Conservation (phyloP, 2,113 vertebrate species). For the Gobio gobio region DNA sequence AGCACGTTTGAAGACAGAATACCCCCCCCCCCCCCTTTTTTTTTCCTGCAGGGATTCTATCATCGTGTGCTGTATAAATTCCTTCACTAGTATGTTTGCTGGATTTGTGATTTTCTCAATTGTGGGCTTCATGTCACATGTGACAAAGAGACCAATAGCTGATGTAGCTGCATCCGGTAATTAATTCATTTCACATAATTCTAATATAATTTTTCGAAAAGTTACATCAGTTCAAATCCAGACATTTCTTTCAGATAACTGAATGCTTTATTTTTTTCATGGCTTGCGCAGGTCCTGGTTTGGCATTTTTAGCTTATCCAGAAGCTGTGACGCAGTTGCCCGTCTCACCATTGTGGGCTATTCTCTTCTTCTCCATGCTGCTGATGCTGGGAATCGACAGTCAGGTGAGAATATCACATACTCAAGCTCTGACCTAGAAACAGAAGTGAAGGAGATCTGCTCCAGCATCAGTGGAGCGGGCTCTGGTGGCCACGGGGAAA, state of each 20-base stretch:
- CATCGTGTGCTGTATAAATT: constrained; percentile 98
- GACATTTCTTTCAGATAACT: not conserved
- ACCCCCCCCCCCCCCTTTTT: constrained; percentile 36
- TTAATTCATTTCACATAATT: not conserved
- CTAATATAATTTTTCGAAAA: not conserved
- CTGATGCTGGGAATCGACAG: constrained; percentile 99
- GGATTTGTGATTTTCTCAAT: constrained; percentile 99
- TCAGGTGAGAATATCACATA: constrained; percentile 83
- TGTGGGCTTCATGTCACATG: constrained; percentile 97
- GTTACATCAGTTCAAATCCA: not conserved
- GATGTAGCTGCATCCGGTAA: constrained; percentile 97
- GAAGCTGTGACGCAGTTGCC: constrained; percentile 97
- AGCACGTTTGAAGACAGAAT: not conserved
- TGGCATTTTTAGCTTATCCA: constrained; percentile 96
- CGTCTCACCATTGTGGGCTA: constrained; percentile 94
- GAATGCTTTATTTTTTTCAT: not conserved
- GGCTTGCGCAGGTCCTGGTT: constrained; percentile 84
- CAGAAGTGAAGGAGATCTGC: constrained; percentile 61
- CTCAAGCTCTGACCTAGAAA: constrained; percentile 73
- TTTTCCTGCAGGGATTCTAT: constrained; percentile 87
- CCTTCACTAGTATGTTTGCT: constrained; percentile 98
- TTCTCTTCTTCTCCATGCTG: constrained; percentile 98
- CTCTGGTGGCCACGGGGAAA: constrained; percentile 61
- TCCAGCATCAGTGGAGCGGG: constrained; percentile 1
- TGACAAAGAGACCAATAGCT: constrained; percentile 92